phyloP scores from a whole-genome alignment of 2,888 invertebrate genomes.

The Coelopa pilipes region DNA sequence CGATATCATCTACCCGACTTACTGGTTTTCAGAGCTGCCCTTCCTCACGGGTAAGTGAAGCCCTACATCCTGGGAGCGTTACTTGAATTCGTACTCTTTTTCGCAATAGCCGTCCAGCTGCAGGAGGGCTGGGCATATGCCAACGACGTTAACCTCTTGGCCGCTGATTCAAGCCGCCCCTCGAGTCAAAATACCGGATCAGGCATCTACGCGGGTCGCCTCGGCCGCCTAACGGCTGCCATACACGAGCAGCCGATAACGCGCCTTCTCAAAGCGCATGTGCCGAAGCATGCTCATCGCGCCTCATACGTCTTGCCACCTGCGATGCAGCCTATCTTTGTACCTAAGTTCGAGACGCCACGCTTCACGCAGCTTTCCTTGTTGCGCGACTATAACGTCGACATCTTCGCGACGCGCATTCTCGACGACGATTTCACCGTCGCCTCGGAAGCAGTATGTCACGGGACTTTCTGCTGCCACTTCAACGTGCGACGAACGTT shows the following conservation, averaged over 20 bases:
- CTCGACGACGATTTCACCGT: constrained; percentile 44
- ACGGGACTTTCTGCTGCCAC: constrained; percentile 61
- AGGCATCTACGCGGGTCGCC: constrained; percentile 70
- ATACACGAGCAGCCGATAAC: constrained; percentile 51
- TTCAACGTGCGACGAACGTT: constrained; percentile 48
- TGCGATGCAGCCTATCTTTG: constrained; percentile 44
- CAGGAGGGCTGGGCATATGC: constrained; percentile 73
- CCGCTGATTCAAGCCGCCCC: constrained; percentile 71
- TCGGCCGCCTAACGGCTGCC: constrained; percentile 55
- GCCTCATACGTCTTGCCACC: constrained; percentile 40
- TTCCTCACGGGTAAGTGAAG: constrained; percentile 66
- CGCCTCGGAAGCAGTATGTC: constrained; percentile 42
- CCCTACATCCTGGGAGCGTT: not conserved
- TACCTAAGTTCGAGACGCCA: constrained; percentile 44
- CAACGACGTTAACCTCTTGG: constrained; percentile 71
- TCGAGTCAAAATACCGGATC: constrained; percentile 70
- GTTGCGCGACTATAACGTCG: constrained; percentile 57
- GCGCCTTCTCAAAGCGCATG: constrained; percentile 51
- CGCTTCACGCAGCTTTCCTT: constrained; percentile 51
- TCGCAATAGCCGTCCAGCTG: constrained; percentile 69
- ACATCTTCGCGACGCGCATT: constrained; percentile 51
- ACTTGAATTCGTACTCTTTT: not conserved
- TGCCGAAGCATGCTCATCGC: constrained; percentile 52
- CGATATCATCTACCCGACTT: constrained; percentile 71
- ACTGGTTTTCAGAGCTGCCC: constrained; percentile 87